These are phyloP conservation scores for Plebejus argus DNA, from an alignment of 2,888 invertebrate genomes.

Conservation along the genomic window DNA sequence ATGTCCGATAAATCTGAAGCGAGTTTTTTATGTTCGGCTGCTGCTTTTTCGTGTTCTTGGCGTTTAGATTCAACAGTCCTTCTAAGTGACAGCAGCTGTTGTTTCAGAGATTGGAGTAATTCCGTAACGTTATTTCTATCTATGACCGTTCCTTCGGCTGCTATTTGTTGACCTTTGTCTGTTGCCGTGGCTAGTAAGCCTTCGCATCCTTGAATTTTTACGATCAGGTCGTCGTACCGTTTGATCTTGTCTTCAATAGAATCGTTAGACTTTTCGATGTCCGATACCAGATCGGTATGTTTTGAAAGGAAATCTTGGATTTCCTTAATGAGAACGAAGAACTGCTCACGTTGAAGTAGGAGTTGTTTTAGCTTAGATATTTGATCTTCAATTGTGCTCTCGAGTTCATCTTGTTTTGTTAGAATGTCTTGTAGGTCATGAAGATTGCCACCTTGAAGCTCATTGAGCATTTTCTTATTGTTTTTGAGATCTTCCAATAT, in stretches of 20 bases:
- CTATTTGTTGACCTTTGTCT: conserved; percentile 96
- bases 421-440: conserved; percentile 90
- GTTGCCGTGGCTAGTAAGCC: conserved; percentile 91
- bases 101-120: conserved; percentile 92
- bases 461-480: conserved; percentile 88
- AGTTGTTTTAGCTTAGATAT: conserved; percentile 90
- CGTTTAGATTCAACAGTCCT: conserved; percentile 91
- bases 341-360: conserved; percentile 91
- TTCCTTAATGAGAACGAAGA: conserved; percentile 91
- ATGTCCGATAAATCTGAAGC: conserved; percentile 91
- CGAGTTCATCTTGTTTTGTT: conserved; percentile 91
- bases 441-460: conserved; percentile 87
- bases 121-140: conserved; percentile 94
- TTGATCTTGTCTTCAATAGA: conserved; percentile 93
- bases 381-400: conserved; percentile 92
- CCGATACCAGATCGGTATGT: conserved; percentile 91
- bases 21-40: conserved; percentile 93
- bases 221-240: conserved; percentile 91
- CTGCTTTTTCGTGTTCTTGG: conserved; percentile 92
- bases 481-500: conserved; percentile 89
- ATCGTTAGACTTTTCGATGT: conserved; percentile 91
- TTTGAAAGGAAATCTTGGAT: conserved; percentile 93
- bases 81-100: conserved; percentile 89
- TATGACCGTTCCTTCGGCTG: conserved; percentile 92
- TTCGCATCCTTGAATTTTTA: conserved; percentile 94